These are phyloP conservation scores for Parapsyche elsis DNA, from an alignment of 1,140 invertebrate species.

Conservation along the genomic window DNA sequence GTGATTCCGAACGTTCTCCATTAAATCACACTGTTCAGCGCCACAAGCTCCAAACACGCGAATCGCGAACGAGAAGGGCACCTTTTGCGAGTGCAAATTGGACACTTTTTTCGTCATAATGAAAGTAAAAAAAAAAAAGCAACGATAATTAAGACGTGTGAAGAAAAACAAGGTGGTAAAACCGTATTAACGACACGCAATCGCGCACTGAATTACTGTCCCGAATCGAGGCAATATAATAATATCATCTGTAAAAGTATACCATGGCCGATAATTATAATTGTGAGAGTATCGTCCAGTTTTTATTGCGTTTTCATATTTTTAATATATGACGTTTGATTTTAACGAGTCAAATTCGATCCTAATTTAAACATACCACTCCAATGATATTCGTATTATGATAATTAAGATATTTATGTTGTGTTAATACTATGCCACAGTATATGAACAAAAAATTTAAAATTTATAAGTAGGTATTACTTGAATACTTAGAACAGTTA, in stretches of 20 bases:
- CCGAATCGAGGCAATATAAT: background rate
- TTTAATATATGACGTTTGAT: background rate
- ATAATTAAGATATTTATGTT: too few relatives aligned
- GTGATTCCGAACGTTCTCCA: background rate
- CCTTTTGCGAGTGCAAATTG: background rate
- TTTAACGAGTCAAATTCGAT: background rate
- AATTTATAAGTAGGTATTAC: too few relatives aligned
- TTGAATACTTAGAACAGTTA: background rate
- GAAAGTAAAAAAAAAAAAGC: too few relatives aligned
- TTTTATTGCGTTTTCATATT: background rate
- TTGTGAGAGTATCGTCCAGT: background rate
- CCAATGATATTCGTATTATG: background rate
- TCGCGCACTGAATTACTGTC: background rate
- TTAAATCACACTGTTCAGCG: background rate
- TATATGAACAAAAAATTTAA: too few relatives aligned
- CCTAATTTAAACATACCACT: background rate
- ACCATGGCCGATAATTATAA: constrained; percentile 7
- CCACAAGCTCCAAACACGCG: background rate
- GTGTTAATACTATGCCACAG: too few relatives aligned
- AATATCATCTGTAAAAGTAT: constrained; percentile 12
- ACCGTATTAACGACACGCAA: constrained; percentile 13
- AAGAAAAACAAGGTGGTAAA: too few relatives aligned
- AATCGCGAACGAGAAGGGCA: background rate
- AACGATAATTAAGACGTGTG: too few relatives aligned
- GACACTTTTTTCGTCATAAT: background rate